A percentile compares a stretch with the other conserved stretches of the same genome.
Conservation (phyloP, 2,113 vertebrate genomes). For the Pipra filicauda region DNA sequence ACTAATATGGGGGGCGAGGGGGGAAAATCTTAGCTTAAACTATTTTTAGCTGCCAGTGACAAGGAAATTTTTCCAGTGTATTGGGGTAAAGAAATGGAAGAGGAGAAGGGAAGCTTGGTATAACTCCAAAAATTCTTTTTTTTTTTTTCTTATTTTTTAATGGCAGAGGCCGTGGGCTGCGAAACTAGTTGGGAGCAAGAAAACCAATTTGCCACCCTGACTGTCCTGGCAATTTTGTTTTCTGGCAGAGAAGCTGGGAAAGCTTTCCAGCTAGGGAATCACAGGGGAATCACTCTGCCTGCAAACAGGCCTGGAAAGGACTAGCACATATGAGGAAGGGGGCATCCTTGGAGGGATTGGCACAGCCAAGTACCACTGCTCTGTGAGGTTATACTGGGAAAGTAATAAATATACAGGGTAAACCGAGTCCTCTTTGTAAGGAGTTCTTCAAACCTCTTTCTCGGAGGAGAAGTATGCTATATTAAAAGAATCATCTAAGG, state of each 20-base stretch:
- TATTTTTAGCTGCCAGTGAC: neutral
- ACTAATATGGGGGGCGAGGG: rapidly evolving
- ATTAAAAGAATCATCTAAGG: neutral
- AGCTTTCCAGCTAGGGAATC: neutral
- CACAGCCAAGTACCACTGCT: neutral
- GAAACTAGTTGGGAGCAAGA: neutral
- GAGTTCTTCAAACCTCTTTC: neutral
- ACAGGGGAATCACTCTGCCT: neutral
- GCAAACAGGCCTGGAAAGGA: neutral
- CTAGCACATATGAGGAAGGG: neutral
- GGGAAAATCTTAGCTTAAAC: neutral
- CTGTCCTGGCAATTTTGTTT: neutral
- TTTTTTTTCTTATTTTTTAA: neutral
- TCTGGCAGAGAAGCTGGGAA: neutral
- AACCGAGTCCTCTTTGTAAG: neutral
- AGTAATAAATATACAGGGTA: neutral
- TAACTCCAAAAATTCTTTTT: neutral
- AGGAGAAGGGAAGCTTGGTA: neutral
- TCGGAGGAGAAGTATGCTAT: neutral
- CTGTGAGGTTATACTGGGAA: neutral
- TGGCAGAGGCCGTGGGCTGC: neutral
- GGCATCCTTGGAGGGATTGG: neutral
- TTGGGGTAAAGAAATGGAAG: neutral
- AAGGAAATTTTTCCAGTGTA: neutral
- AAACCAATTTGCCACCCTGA: neutral